Evolutionary conservation across 2,797 vertebrate species (phyloP).

Genomic region (Chloroceryle inda): DNA sequence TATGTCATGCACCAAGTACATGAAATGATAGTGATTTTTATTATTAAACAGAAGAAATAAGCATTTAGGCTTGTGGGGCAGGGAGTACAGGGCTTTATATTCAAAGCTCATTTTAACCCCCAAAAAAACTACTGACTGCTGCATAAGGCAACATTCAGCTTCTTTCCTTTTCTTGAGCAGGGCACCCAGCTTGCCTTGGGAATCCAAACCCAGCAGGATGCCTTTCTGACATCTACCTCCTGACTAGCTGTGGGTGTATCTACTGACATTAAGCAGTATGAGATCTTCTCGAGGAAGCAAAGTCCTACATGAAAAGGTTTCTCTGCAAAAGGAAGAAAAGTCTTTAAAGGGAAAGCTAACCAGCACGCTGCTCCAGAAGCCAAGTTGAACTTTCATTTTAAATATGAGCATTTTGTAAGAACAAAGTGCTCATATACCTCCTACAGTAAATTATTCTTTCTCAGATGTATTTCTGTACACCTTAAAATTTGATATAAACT

Average conservation of each 20-base stretch:
- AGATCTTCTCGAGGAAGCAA: conserved; percentile 39
- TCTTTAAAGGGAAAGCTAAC: conserved; percentile 42
- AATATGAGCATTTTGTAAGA: conserved; percentile 5
- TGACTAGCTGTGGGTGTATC: conserved; percentile 45
- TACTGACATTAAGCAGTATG: conserved; percentile 53
- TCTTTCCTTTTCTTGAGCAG: neutral
- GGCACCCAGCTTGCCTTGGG: neutral
- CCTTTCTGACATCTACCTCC: conserved; percentile 50
- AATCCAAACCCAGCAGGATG: neutral
- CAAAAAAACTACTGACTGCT: conserved; percentile 33
- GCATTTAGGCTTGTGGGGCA: neutral
- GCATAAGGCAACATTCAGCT: neutral
- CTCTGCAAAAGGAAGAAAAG: conserved; percentile 23
- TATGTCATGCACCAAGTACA: neutral
- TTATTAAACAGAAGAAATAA: conserved; percentile 13
- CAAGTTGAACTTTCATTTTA: conserved; percentile 36
- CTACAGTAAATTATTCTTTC: conserved; percentile 8
- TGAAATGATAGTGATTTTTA: neutral
- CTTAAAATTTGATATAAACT: neutral
- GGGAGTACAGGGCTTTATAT: neutral
- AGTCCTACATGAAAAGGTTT: conserved; percentile 24
- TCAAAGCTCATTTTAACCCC: conserved; percentile 33
- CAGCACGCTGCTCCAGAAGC: conserved; percentile 17
- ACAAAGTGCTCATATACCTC: conserved; percentile 8
- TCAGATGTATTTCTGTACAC: neutral